Base-by-base conservation (phyloP, 2,797 vertebrate species). In the Luscinia megarhynchos region DNA sequence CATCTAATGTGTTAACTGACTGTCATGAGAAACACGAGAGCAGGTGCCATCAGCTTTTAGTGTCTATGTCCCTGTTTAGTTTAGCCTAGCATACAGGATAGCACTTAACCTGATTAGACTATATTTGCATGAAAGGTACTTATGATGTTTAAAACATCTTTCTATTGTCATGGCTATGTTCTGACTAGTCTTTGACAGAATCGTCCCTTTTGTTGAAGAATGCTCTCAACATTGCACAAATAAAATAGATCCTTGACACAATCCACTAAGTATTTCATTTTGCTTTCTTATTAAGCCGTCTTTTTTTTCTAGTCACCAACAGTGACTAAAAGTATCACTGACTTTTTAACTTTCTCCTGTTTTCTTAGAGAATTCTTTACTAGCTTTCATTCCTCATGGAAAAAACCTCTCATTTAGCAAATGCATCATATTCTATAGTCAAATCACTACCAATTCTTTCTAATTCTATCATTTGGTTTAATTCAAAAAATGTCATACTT, bases 361-460 rank as follows among this genome's bases (percentile, higher is more conserved):
- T 90, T 87, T 57, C 38, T 88, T 54, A 63, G n/a, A 90, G 68
- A 93, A 92, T 64, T 89, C 64, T 94, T 90, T 92, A 75, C 64
- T 87, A 30, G 68, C 41, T 87, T 93, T 89, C 78, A 83, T 48
- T 22, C 20, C 11, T 59, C 46, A 34, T 69, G 77, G 90, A 84
- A 85, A 94, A 91, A 86, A 23, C 12, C 45, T 85, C 46, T 73
- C 46, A 80, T 86, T 91, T 88, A 89, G 90, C 59, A 93, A 93
- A 86, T n/a, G 63, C 14, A 86, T 61, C 64, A 66, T 66, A 77
- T 95, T 92, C 77, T 88, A 68, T 13, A 93, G 66, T 66, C 64
- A 90, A 95, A 92, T 95, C 58, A 90, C 75, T 94, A 96, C 19
- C 73, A 83, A 45, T 57, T 51, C 59, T 92, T 68, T 89, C 91